phyloP scores from a whole-genome alignment of 1,140 invertebrate species.

The Thrips palmi region DNA sequence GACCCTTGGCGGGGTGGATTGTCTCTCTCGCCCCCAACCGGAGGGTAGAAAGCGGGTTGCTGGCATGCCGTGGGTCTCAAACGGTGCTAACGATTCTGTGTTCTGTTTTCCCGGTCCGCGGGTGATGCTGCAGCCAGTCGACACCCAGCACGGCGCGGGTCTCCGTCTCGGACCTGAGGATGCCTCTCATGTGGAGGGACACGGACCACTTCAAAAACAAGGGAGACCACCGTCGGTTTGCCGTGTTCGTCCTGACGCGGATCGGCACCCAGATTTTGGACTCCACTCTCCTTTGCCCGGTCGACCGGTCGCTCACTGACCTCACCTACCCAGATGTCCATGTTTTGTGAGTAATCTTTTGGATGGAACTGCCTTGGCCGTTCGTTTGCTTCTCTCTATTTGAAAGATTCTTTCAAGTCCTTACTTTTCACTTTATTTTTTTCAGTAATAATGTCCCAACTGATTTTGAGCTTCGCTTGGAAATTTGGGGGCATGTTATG shows the following conservation, averaged over 20 bases:
- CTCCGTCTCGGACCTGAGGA: constrained; percentile 39
- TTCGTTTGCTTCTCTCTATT: neutral
- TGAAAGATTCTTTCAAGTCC: constrained; percentile 3
- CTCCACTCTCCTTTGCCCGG: constrained; percentile 41
- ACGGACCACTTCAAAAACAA: constrained; percentile 56
- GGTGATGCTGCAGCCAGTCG: too few species aligned
- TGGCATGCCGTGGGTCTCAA: too few species aligned
- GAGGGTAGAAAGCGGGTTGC: too few species aligned
- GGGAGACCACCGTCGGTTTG: constrained; percentile 48
- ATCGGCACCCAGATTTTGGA: constrained; percentile 51
- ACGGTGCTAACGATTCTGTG: too few species aligned
- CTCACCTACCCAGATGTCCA: constrained; percentile 49
- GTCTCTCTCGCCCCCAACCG: too few species aligned
- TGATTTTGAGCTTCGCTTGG: constrained; percentile 43
- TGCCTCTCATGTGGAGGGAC: constrained; percentile 55
- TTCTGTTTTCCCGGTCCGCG: constrained; percentile 12
- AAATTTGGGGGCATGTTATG: constrained; percentile 47
- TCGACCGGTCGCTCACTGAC: constrained; percentile 49
- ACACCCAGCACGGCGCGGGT: constrained; percentile 26
- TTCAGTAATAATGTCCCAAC: constrained; percentile 38
- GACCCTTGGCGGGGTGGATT: too few species aligned
- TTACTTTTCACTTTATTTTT: constrained; percentile 15
- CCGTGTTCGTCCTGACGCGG: constrained; percentile 47
- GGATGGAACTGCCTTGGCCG: too few species aligned
- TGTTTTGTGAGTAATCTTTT: constrained; percentile 38